A percentile compares a stretch with the other conserved stretches of the same genome.
These are phyloP conservation scores for Clarias magur DNA, from an alignment of 2,113 vertebrate genomes.

Conservation along the genomic window DNA sequence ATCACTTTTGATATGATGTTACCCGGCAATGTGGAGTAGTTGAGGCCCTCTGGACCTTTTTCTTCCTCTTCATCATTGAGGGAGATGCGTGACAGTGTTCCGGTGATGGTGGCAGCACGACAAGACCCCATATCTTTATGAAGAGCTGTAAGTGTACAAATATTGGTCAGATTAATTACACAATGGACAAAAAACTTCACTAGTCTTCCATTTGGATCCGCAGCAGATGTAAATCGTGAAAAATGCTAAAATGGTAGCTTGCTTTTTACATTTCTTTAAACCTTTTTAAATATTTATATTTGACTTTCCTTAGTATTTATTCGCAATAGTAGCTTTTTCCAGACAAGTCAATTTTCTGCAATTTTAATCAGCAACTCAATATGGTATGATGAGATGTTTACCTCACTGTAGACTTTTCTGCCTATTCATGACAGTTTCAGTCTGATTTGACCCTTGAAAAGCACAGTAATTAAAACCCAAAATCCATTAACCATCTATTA, in stretches of 20 bases:
- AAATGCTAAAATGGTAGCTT: neutral
- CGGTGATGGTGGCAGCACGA: slow-evolving; percentile 92
- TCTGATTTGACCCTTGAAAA: slow-evolving; percentile 44
- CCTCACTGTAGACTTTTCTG: neutral
- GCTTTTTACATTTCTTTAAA: neutral
- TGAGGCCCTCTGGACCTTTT: slow-evolving; percentile 89
- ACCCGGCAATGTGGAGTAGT: slow-evolving; percentile 95
- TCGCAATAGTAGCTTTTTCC: slow-evolving; percentile 49
- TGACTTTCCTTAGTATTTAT: neutral
- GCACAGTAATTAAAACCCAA: slow-evolving; percentile 39
- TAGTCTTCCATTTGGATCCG: neutral
- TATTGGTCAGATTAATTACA: neutral
- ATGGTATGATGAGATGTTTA: neutral
- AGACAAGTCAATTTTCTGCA: neutral
- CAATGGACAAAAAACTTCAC: neutral
- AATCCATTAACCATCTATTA: slow-evolving; percentile 54
- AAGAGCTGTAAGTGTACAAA: slow-evolving; percentile 78
- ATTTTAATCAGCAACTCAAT: neutral
- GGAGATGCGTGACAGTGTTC: slow-evolving; percentile 95
- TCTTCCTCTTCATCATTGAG: slow-evolving; percentile 96
- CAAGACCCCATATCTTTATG: slow-evolving; percentile 98
- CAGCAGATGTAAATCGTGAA: neutral
- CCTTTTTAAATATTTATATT: neutral
- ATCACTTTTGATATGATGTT: slow-evolving; percentile 99
- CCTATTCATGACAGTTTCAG: slow-evolving; percentile 27